Evolutionary conservation across 2,888 invertebrate species (phyloP).

Genomic region (Boloria euphrosyne): DNA sequence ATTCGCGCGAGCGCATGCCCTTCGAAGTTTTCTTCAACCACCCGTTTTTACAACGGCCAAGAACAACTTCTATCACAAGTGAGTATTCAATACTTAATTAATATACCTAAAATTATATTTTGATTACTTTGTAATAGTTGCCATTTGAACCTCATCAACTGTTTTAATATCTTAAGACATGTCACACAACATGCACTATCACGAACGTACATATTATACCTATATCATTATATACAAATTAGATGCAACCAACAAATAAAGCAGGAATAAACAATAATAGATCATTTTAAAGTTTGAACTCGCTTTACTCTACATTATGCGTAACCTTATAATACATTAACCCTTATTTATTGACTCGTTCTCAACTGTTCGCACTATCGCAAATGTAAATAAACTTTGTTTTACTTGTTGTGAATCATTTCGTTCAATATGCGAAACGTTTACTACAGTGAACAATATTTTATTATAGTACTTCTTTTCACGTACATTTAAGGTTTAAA

Average conservation of each 20-base stretch:
- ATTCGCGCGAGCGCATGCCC: slow-evolving; percentile 96
- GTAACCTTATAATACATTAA: slow-evolving; percentile 14
- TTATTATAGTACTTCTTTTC: slow-evolving; percentile 6
- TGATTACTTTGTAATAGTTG: no score
- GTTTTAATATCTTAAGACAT: no score
- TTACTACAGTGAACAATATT: slow-evolving; percentile 5
- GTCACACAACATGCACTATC: no score
- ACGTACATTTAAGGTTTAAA: slow-evolving; percentile 11
- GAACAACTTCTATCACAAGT: slow-evolving; percentile 78
- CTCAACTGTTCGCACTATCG: slow-evolving; percentile 16
- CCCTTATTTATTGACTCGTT: slow-evolving; percentile 17
- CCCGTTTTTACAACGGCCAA: slow-evolving; percentile 89
- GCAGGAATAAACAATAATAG: neutral
- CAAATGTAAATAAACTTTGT: slow-evolving; percentile 18
- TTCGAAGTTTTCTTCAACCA: slow-evolving; percentile 98
- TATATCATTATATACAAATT: neutral
- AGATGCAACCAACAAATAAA: neutral
- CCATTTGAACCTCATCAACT: no score
- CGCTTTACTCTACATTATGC: slow-evolving; percentile 1
- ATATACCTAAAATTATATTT: neutral
- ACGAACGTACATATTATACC: no score
- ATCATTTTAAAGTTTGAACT: neutral
- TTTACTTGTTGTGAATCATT: slow-evolving; percentile 21
- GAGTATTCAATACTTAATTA: slow-evolving; percentile 44
- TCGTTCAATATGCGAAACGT: slow-evolving; percentile 21